Conservation (phyloP, 2,797 vertebrate species). For the Lagocephalus sceleratus region DNA sequence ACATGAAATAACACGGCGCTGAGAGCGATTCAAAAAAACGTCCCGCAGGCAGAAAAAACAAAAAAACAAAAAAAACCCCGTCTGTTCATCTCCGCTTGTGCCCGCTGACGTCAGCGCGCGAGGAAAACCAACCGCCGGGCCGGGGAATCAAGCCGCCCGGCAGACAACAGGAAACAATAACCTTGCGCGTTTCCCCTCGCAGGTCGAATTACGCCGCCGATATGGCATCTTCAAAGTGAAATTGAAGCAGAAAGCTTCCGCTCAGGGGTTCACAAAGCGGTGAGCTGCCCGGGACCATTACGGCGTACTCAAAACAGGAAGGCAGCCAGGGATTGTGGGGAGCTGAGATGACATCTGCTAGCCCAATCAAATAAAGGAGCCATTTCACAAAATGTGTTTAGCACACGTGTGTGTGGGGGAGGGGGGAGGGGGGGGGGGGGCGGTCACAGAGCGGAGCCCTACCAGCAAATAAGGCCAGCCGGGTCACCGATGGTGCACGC, state of each 20-base stretch:
- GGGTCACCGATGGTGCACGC: constrained; percentile 1
- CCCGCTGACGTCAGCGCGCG: constrained; percentile 62
- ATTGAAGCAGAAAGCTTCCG: constrained; percentile 78
- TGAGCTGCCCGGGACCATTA: constrained; percentile 77
- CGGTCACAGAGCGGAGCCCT: constrained; percentile 43
- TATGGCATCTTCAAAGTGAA: constrained; percentile 78
- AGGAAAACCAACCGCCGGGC: constrained; percentile 43
- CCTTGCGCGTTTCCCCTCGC: constrained; percentile 69
- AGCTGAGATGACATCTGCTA: constrained; percentile 80
- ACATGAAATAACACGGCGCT: neutral
- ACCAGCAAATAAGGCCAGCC: constrained; percentile 15
- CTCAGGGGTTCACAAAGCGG: constrained; percentile 75
- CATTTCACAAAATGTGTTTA: constrained; percentile 70
- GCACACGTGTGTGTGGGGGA: constrained; percentile 62
- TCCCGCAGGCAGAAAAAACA: neutral
- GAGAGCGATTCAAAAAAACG: too few species aligned
- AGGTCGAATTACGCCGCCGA: constrained; percentile 67
- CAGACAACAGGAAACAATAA: constrained; percentile 80
- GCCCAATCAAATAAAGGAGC: constrained; percentile 72
- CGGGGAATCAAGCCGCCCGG: constrained; percentile 56
- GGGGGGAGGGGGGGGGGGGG: constrained; percentile 29
- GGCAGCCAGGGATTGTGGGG: constrained; percentile 71
- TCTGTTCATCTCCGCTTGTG: constrained; percentile 41
- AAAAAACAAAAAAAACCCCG: constrained; percentile 44
- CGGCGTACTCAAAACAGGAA: constrained; percentile 73